Evolutionary conservation across 2,888 invertebrate species (phyloP).

Genomic region (Rhingia rostrata): DNA sequence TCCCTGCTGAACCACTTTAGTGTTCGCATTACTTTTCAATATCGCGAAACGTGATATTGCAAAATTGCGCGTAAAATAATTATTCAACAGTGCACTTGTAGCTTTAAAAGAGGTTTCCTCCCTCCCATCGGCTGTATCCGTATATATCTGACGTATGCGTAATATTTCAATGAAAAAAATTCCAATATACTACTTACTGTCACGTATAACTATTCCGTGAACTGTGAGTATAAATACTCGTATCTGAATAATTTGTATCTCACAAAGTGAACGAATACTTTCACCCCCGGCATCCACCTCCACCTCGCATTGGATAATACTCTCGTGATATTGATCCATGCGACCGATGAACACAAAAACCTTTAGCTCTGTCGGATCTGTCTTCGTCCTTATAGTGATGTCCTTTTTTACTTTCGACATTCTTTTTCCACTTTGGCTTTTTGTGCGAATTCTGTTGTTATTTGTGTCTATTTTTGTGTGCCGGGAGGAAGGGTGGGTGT

Average conservation of each 20-base stretch:
- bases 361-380: not conserved
- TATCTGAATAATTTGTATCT: slow-evolving; percentile 61
- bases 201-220: slow-evolving; percentile 52
- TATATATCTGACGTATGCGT: slow-evolving; percentile 26
- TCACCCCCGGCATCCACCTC: not conserved
- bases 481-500: slow-evolving; percentile 20
- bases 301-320: not conserved
- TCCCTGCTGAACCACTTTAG: slow-evolving; percentile 27
- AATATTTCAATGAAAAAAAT: slow-evolving; percentile 55
- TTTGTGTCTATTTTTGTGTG: slow-evolving; percentile 15
- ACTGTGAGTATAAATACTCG: slow-evolving; percentile 8
- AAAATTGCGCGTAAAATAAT: slow-evolving; percentile 12
- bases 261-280: slow-evolving; percentile 35
- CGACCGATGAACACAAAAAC: slow-evolving; percentile 19
- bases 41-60: slow-evolving; percentile 48
- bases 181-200: slow-evolving; percentile 12
- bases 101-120: slow-evolving; percentile 15
- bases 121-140: not conserved
- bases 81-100: not conserved
- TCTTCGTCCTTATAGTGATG: not conserved
- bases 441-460: not conserved
- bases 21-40: slow-evolving; percentile 61
- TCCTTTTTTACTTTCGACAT: slow-evolving; percentile 25
- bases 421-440: not conserved
- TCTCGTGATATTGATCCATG: slow-evolving; percentile 48